Percentiles rank a stretch among this genome's conserved stretches.
Evolutionary conservation across 2,888 invertebrate species (phyloP).

Genomic region (Athripsodes cinereus): DNA sequence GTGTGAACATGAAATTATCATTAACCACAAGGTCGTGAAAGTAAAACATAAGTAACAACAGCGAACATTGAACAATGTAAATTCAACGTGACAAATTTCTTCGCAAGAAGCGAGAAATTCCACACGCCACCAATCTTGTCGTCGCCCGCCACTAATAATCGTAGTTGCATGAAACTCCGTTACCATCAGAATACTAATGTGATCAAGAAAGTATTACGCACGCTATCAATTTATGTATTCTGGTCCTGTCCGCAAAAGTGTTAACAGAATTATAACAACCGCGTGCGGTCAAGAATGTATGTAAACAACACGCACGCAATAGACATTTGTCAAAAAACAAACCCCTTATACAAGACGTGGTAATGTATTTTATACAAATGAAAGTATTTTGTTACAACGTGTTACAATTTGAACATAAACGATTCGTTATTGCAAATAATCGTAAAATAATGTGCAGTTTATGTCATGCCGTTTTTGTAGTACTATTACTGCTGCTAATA

Average conservation of each 20-base stretch:
- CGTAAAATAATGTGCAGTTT: too few species aligned
- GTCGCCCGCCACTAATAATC: too few species aligned
- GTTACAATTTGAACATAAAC: too few species aligned
- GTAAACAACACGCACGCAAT: background rate
- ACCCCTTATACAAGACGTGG: background rate
- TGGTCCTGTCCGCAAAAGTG: background rate
- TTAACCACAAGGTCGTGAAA: background rate
- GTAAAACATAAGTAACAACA: too few species aligned
- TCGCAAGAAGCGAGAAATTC: background rate
- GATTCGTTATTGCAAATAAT: too few species aligned
- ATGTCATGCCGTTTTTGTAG: too few species aligned
- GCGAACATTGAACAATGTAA: background rate
- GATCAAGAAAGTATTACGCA: background rate
- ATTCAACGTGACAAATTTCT: background rate
- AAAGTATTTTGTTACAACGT: background rate
- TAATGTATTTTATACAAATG: background rate
- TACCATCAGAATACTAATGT: background rate
- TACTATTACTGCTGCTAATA: too few species aligned
- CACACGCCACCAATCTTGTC: too few species aligned
- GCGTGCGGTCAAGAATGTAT: conserved; percentile 1
- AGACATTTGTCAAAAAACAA: conserved; percentile 2
- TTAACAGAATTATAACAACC: background rate
- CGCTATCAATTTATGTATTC: background rate
- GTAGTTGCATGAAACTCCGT: background rate
- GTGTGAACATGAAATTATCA: too few species aligned